phyloP scores from a whole-genome alignment of 1,140 invertebrate species.

The Sycophila sp. region DNA sequence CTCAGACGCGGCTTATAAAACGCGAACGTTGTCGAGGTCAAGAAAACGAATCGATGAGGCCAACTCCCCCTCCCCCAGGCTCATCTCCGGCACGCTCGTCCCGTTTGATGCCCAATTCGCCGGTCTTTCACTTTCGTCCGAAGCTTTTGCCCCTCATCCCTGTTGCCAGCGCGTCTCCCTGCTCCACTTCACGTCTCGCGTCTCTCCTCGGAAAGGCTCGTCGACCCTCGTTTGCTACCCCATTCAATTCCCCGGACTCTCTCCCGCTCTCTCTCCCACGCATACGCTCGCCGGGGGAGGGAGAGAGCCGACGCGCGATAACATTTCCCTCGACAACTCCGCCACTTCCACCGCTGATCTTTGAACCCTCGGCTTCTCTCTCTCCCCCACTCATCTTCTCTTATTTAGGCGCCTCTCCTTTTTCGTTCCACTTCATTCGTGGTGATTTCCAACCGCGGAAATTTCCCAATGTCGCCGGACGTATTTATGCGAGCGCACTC shows the following conservation, averaged over 20 bases:
- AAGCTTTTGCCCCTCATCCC: slow-evolving; percentile 23
- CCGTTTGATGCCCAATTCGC: slow-evolving; percentile 17
- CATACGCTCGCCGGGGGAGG: neutral
- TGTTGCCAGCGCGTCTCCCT: slow-evolving; percentile 29
- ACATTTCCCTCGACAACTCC: slow-evolving; percentile 63
- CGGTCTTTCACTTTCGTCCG: slow-evolving; percentile 34
- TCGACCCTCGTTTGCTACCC: slow-evolving; percentile 55
- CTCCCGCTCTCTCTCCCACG: neutral
- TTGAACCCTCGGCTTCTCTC: slow-evolving; percentile 45
- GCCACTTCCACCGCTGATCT: slow-evolving; percentile 57
- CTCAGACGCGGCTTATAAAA: too few relatives aligned
- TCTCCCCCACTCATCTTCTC: too few relatives aligned
- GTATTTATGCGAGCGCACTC: slow-evolving; percentile 2
- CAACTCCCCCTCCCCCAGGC: slow-evolving; percentile 40
- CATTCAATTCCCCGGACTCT: slow-evolving; percentile 56
- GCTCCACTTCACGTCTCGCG: neutral
- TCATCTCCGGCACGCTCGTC: slow-evolving; percentile 44
- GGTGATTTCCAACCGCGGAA: slow-evolving; percentile 29
- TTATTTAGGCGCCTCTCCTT: neutral
- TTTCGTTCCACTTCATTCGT: slow-evolving; percentile 1
- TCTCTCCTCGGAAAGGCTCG: slow-evolving; percentile 24
- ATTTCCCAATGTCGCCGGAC: slow-evolving; percentile 16
- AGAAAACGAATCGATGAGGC: slow-evolving; percentile 61
- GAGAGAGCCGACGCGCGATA: slow-evolving; percentile 56
- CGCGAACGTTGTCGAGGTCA: slow-evolving; percentile 60